Conservation (phyloP, 2,888 invertebrate species). For the Eupelmus urozonus region DNA sequence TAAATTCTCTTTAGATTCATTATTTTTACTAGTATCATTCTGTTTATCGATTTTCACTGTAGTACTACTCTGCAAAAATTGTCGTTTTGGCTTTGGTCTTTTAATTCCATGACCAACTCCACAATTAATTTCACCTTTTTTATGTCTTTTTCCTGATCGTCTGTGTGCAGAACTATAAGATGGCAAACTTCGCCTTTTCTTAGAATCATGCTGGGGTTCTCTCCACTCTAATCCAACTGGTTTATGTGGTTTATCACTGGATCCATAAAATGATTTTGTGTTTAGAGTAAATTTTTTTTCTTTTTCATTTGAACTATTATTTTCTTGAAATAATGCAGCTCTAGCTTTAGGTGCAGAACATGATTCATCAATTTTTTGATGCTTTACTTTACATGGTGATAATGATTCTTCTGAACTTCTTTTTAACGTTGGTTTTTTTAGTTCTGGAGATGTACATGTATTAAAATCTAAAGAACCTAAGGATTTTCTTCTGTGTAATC, state of each 20-base stretch:
- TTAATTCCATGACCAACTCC: conserved; percentile 83
- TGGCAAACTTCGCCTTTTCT: conserved; percentile 60
- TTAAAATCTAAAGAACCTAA: conserved; percentile 60
- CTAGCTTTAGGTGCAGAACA: conserved; percentile 67
- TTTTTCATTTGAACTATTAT: conserved; percentile 42
- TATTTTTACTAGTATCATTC: conserved; percentile 11
- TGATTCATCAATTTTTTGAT: conserved; percentile 65
- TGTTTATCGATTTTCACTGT: conserved; percentile 25
- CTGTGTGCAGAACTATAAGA: conserved; percentile 53
- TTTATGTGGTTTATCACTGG: conserved; percentile 41
- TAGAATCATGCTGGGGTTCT: conserved; percentile 33
- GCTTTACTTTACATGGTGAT: conserved; percentile 60
- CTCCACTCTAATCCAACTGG: conserved; percentile 47
- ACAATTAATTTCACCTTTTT: conserved; percentile 82
- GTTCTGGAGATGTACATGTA: conserved; percentile 66
- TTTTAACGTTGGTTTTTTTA: conserved; percentile 64
- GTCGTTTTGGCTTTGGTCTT: conserved; percentile 79
- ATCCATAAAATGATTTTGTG: conserved; percentile 70
- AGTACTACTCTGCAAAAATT: conserved; percentile 5
- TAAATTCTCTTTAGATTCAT: conserved; percentile 29
- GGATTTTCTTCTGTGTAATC: conserved; percentile 69
- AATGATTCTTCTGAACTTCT: conserved; percentile 64
- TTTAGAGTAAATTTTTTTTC: conserved; percentile 64
- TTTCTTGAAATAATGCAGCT: conserved; percentile 71
- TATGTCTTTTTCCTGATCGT: conserved; percentile 74